phyloP scores from a whole-genome alignment of 1,140 invertebrate genomes.

The Popillia japonica region DNA sequence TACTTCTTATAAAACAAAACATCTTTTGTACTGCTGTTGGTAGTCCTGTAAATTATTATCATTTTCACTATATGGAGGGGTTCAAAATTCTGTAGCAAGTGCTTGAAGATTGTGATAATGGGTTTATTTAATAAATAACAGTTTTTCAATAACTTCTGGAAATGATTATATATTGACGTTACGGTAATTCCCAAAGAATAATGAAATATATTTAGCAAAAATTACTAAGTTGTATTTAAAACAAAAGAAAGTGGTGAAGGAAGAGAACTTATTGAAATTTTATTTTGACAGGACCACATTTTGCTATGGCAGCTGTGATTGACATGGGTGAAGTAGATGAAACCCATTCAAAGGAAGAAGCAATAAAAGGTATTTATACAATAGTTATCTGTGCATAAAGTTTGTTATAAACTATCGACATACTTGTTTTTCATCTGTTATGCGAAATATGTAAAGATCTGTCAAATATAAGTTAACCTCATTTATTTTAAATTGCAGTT shows the following conservation, averaged over 20 bases:
- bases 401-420: background rate
- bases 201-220: background rate
- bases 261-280: conserved; percentile 24
- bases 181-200: background rate
- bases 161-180: background rate
- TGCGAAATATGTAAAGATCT: background rate
- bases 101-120: background rate
- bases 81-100: conserved; percentile 2
- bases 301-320: conserved; percentile 57
- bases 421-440: background rate
- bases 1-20: conserved; percentile 17
- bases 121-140: background rate
- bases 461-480: background rate
- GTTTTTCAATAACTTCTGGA: background rate
- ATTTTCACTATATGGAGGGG: conserved; percentile 46
- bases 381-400: conserved; percentile 2
- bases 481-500: background rate
- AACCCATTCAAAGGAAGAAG: conserved; percentile 58
- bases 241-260: background rate
- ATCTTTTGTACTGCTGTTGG: conserved; percentile 42
- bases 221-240: background rate
- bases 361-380: conserved; percentile 45
- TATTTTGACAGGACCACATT: conserved; percentile 40
- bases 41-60: conserved; percentile 52
- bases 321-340: conserved; percentile 60